Evolutionary conservation across 2,888 invertebrate species (phyloP), one percentile per base, ranked within the genome.

Genomic region (Synanthedon myopaeformis): DNA sequence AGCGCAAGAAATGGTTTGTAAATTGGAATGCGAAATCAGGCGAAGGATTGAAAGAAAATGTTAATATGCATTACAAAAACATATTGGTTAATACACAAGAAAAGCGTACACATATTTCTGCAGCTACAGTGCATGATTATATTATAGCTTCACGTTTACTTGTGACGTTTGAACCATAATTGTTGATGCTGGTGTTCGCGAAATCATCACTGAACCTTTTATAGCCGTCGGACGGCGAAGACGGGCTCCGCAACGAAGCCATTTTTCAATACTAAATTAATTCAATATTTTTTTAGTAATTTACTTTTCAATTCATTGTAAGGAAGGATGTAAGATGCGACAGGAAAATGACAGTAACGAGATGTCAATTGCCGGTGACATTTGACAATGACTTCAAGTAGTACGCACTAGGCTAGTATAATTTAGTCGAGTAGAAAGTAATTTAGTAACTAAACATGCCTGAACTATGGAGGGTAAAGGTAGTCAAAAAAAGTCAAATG

Each of bases 151-250:
- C 76, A 72, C 57, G 70, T 89, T 89, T 89, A 91, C 91, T 89
- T 79, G 88, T 71, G 67, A 84, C 86, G 70, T 90, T 90, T 60
- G 91, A 90, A 70, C 91, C 91, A 79, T 91, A 91, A 70, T 90
- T 89, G 83, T 86, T 87, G 83, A 85, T 71, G 78, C 85, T 85
- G 84, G 76, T 72, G 70, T 84, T 84, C 71, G 84, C 84, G 73
- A 87, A 82, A 78, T 91, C 90, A 79, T 91, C 90, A 78, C 89
- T 89, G 72, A 91, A 91, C 71, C 89, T 85, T 82, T 90, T 89
- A 76, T 91, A 91, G 57, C 91, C 91, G 72, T 91, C 90, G 68
- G 90, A 86, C 72, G 86, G 87, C 70, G 90, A 87, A 69, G 89
- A 89, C 77, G 88, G 86, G 80, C 89, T 89, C 70, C 89, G 76